Base-by-base conservation (phyloP, 1,140 invertebrate genomes). In the Stegodyphus mimosarum region DNA sequence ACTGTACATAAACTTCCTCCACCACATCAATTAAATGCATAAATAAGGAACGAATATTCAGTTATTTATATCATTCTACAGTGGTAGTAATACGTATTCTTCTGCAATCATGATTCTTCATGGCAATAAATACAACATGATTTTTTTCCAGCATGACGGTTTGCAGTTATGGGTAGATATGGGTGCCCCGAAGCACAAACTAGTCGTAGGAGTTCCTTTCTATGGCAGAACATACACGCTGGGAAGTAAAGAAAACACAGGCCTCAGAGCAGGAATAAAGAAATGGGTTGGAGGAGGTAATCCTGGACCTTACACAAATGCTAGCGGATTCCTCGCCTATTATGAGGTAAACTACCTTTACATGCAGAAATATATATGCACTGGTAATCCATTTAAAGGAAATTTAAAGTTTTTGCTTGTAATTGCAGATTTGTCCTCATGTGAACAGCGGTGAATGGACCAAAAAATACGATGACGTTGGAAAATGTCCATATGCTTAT, bases 121-220 rank as follows among this genome's bases (percentile, higher is more conserved):
- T 33, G 33, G 33, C 33, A 33, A 33, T 15, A 60, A 60, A 60
- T 10, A 60, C 6, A 50, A 72, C 49, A 11, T 15, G n/a, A 67
- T 72, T 72, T 55, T 79, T 53, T 89, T 89, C 55, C 88, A 97
- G 95, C 95, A 96, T 88, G 95, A 96, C 89, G 95, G 95, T 78
- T 91, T 96, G 10, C 92, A 93, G 76, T 90, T 97, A 15, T 98
- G 96, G 96, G 94, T 95, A 83, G 93, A 95, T 87, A 94, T 94
- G 90, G 97, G 96, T 7, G 96, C 95, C 88, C 94, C 95, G 0
- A 93, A 94, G 6, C 94, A 96, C 88, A 97, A 98, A 90, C 91
- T 98, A 17, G 93, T 98, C 1, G 94, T 98, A 33, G 96, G 96
- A 11, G 92, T 97, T 55, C 95, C 96, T 1, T 95, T 96, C 89